Base-by-base conservation (phyloP, 2,797 vertebrate genomes). In the Phrynocephalus guinanensis region DNA sequence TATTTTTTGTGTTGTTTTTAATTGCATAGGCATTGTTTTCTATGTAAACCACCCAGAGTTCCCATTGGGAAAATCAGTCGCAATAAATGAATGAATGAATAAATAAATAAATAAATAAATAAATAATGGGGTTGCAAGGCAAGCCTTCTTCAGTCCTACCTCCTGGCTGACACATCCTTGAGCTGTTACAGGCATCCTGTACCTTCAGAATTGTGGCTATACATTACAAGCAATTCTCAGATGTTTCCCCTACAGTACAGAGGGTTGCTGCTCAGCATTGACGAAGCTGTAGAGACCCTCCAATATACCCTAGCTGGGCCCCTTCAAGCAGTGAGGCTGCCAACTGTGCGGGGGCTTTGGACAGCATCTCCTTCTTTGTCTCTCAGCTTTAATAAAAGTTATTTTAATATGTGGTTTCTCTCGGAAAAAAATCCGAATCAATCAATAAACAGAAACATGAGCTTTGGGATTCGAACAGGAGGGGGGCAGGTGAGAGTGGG, bases 381-480 rank as follows among this genome's bases (percentile, higher is more conserved):
- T 88, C 87, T 88, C 87, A 56, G 83, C 83, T 82, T 88, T 76
- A 88, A 88, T 88, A 88, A 88, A 88, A 88, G 77, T 88, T 88
- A 88, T 85, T 88, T 88, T 82, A 88, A 88, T 85, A 88, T 85
- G 83, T 85, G 87, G 87, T 88, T 85, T 82, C 87, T 81, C 78
- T 85, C 87, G 70, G 78, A 85, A 75, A 81, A 81, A 44, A 44
- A 44, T 44, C 38, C 56, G 78, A 85, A 88, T 88, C 87, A 88
- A 88, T 88, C 87, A 88, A 88, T 85, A 88, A 91, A 92, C 87
- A 89, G 86, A 88, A 88, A 87, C 68, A 75, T 70, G 79, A 87
- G 89, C 91, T 82, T 66, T 26, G 66, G 11, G 33, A 73, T 89
- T 50, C 24, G 66, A 78, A 70, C 63, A 16, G 86, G 86, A 77